Evolutionary conservation across 2,888 invertebrate genomes (phyloP).

Genomic region (Coelogynopora nodosa): DNA sequence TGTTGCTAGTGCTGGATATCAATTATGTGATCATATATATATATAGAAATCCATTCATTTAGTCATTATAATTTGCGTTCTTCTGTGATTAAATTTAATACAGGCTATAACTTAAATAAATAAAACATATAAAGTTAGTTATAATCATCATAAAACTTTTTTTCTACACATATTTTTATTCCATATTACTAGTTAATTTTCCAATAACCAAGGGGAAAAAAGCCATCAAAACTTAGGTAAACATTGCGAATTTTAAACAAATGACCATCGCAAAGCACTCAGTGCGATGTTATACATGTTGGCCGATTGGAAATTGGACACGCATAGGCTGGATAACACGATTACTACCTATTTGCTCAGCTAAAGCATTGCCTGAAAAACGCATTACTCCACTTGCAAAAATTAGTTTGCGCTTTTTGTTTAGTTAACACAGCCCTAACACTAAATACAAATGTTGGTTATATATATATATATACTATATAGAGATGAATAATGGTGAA

Average conservation of each 20-base stretch:
- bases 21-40: too few relatives aligned
- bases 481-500: too few relatives aligned
- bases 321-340: neutral
- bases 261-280: neutral
- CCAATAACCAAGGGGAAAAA: neutral
- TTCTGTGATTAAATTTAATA: neutral
- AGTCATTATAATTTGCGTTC: neutral
- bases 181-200: neutral
- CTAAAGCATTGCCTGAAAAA: neutral
- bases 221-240: neutral
- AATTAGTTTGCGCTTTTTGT: neutral
- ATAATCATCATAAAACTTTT: neutral
- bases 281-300: neutral
- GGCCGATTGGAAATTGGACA: neutral
- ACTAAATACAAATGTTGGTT: too few relatives aligned
- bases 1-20: too few relatives aligned
- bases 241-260: neutral
- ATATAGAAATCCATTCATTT: neutral
- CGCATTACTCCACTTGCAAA: too few relatives aligned
- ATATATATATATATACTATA: too few relatives aligned
- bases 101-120: too few relatives aligned
- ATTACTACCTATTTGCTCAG: neutral
- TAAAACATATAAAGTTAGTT: neutral
- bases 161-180: neutral
- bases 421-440: neutral